Conservation (phyloP, 37 sponge, comb jelly and placozoan species). For the Mnemiopsis leidyi region DNA sequence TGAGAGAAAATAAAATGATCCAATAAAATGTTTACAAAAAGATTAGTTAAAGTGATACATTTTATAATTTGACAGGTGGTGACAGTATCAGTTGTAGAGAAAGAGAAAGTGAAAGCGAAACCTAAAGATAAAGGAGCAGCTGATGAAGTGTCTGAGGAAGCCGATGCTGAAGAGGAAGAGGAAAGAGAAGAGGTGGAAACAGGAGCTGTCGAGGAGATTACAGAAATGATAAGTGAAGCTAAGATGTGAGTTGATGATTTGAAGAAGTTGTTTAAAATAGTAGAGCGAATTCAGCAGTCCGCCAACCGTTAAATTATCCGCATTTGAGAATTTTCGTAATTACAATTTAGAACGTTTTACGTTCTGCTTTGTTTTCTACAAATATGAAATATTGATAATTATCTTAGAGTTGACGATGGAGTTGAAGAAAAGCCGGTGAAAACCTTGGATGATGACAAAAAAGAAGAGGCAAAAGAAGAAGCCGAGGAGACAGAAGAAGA, state of each 20-base stretch:
- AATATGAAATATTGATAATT: neutral
- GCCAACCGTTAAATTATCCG: too few relatives aligned
- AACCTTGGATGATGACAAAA: neutral
- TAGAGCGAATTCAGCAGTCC: too few relatives aligned
- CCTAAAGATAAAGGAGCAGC: neutral
- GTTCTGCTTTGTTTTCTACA: too few relatives aligned
- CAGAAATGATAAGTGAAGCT: neutral
- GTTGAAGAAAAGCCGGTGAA: neutral
- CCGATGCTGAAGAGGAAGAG: neutral
- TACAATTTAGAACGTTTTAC: too few relatives aligned
- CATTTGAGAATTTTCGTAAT: too few relatives aligned
- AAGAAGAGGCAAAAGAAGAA: neutral
- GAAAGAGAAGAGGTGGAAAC: neutral
- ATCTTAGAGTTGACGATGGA: neutral
- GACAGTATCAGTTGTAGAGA: constrained; percentile 27
- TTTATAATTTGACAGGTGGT: neutral
- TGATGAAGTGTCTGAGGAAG: neutral
- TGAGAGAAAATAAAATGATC: too few relatives aligned
- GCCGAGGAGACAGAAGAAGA: neutral
- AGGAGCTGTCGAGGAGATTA: neutral
- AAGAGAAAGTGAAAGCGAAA: neutral
- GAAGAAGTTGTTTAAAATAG: neutral
- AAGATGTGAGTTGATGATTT: neutral
- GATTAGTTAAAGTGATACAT: too few relatives aligned
- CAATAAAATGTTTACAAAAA: too few relatives aligned